Conservation (phyloP, 2,113 vertebrate genomes). For the Gavialis gangeticus region DNA sequence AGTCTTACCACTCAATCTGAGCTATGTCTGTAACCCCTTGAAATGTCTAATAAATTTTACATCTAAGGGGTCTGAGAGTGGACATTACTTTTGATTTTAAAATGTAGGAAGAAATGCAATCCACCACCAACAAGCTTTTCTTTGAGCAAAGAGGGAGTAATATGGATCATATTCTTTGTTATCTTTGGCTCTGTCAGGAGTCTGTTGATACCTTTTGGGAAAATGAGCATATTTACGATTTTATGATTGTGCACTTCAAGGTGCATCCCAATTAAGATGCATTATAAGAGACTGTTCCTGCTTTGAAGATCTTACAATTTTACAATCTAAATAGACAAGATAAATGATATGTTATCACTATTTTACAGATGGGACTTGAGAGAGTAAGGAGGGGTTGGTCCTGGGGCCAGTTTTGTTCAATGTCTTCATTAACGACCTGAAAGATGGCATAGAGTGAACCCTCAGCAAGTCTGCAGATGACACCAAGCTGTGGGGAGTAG, state of each 20-base stretch:
- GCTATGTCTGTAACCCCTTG: neutral
- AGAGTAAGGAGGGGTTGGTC: too few relatives aligned
- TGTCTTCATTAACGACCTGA: too few relatives aligned
- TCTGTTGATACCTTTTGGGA: neutral
- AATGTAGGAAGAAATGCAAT: neutral
- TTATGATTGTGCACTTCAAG: neutral
- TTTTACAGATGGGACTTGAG: too few relatives aligned
- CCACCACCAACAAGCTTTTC: too few relatives aligned
- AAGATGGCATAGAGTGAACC: too few relatives aligned
- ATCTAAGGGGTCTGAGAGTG: neutral
- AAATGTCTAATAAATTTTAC: neutral
- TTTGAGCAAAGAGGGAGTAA: too few relatives aligned
- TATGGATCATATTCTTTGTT: neutral
- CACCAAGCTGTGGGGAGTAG: too few relatives aligned
- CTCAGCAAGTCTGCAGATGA: too few relatives aligned
- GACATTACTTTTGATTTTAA: neutral
- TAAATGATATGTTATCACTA: neutral
- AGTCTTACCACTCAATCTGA: accelerated
- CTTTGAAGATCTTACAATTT: neutral
- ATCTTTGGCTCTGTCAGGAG: neutral
- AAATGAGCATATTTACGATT: neutral
- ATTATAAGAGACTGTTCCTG: neutral
- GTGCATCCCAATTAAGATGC: neutral
- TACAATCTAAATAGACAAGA: neutral
- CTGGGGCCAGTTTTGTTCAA: too few relatives aligned